These are phyloP conservation scores for Urechis unicinctus DNA, from an alignment of 2,888 invertebrate species.

Conservation along the genomic window DNA sequence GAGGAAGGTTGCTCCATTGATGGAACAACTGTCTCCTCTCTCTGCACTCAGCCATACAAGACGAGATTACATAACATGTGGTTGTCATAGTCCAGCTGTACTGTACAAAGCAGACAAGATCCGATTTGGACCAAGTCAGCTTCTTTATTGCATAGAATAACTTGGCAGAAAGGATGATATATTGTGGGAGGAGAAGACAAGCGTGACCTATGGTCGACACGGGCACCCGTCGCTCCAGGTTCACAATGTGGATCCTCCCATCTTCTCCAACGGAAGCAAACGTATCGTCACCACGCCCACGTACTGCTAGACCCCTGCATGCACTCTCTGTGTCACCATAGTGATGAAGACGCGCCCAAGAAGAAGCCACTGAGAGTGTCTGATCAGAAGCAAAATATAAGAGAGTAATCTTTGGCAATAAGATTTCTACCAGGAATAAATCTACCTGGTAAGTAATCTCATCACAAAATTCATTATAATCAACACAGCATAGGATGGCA, in stretches of 20 bases:
- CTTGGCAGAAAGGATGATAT: no score
- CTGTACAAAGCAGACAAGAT: no score
- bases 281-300: slow-evolving; percentile 59
- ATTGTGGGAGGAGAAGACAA: no score
- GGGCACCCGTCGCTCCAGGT: slow-evolving; percentile 54
- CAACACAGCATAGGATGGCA: neutral
- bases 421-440: slow-evolving; percentile 68
- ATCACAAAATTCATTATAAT: neutral
- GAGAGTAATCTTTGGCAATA: slow-evolving; percentile 66
- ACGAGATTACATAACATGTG: no score
- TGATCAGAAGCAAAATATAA: no score
- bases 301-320: no score
- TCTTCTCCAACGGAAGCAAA: slow-evolving; percentile 76
- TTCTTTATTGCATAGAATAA: no score
- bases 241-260: slow-evolving; percentile 62
- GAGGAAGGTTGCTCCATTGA: slow-evolving; percentile 71
- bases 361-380: no score
- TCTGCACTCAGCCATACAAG: slow-evolving; percentile 53
- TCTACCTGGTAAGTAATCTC: neutral
- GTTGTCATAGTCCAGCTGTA: no score
- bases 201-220: slow-evolving; percentile 57
- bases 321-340: no score
- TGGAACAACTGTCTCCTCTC: slow-evolving; percentile 73
- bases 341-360: no score
- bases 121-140: no score